Evolutionary conservation across 2,113 vertebrate genomes (phyloP), one percentile per base, ranked within the genome.

Genomic region (Cheirogaleus medius): DNA sequence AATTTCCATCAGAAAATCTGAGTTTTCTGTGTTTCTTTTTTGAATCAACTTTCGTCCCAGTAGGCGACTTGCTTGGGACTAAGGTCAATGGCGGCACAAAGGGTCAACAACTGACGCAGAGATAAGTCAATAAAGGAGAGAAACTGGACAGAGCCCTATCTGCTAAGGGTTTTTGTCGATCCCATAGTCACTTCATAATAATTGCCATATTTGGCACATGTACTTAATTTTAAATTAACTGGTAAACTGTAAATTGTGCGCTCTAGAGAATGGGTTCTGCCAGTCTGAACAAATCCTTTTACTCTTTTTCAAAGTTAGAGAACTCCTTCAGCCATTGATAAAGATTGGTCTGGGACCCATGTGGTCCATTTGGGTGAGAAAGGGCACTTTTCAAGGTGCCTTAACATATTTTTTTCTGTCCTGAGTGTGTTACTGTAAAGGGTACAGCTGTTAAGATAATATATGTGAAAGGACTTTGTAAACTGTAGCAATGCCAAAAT

Each of bases 221-320:
- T n/a, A 47, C 29, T 95, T 96, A 90, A 93, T 87, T 89, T 34
- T 73, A n/a, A 88, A 77, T 64, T 80, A 76, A 94, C 54, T 87
- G 17, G 15, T 66, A 68, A 82, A 37, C 64, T 37, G 3, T 83
- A 88, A 84, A 76, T 49, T 68, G 21, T 91, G 18, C 13, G 68
- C 32, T 77, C 54, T 34, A 76, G 87, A 90, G 42, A 69, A 71
- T 74, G 63, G 58, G 12, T 64, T 93, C 78, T 63, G 18, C 71
- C 58, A 5, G 25, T 92, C 76, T 82, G 39, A 63, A 85, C 27
- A 81, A 92, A 82, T 64, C 29, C 8, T 73, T 87, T 69, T 32
- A 4, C 23, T 87, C 11, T 52, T 87, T 90, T 81, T 77, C 13
- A 91, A 80, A 95, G 69, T 84, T 44, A 95, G 80, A 86, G 39